phyloP scores from a whole-genome alignment of 2,888 invertebrate genomes.

The Andrena haemorrhoa region DNA sequence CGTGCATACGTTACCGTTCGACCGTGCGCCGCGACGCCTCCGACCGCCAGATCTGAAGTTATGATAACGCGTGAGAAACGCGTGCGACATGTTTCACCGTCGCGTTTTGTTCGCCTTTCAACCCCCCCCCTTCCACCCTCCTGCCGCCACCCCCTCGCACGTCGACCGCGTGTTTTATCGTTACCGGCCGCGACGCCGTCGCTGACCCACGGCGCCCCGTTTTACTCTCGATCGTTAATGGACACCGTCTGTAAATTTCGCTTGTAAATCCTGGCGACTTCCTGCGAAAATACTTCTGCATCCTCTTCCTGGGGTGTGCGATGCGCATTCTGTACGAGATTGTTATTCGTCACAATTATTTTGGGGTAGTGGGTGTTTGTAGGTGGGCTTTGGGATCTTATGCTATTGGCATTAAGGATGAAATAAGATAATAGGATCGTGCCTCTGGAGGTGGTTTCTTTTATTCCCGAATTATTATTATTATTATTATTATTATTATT shows the following conservation, averaged over 20 bases:
- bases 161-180: slow-evolving; percentile 61
- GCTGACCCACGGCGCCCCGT: slow-evolving; percentile 31
- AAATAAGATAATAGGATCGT: too few species aligned
- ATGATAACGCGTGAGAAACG: slow-evolving; percentile 71
- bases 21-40: slow-evolving; percentile 53
- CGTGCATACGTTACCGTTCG: slow-evolving; percentile 70
- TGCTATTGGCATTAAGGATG: too few species aligned
- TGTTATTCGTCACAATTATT: not conserved
- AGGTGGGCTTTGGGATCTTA: too few species aligned
- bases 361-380: too few species aligned
- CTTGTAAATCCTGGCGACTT: slow-evolving; percentile 14
- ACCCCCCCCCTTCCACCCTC: not conserved
- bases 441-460: too few species aligned
- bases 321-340: not conserved
- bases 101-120: slow-evolving; percentile 61
- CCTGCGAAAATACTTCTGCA: not conserved
- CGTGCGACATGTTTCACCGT: slow-evolving; percentile 68
- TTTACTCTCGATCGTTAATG: slow-evolving; percentile 44
- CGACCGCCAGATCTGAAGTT: slow-evolving; percentile 56
- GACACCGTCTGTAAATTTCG: slow-evolving; percentile 41
- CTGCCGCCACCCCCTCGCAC: not conserved
- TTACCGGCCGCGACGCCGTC: slow-evolving; percentile 33
- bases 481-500: too few species aligned
- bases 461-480: too few species aligned
- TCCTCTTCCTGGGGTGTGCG: not conserved